Conservation (phyloP, 2,888 invertebrate genomes). For the Thyatira batis region DNA sequence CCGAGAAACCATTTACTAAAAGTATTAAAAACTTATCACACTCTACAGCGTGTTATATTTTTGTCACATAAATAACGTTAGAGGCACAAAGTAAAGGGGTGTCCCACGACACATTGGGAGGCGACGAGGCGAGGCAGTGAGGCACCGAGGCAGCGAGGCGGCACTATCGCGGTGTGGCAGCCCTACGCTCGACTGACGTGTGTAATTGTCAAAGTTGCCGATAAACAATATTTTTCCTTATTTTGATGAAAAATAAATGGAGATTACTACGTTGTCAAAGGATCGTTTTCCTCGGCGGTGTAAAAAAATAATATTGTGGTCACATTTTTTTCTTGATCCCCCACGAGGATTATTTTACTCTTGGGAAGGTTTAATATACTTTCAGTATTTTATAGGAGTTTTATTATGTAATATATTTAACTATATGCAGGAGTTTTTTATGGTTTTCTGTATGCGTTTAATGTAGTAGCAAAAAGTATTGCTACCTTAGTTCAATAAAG, state of each 20-base stretch:
- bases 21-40: background rate
- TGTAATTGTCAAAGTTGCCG: slow-evolving; percentile 27
- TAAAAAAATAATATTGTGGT: background rate
- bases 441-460: too few relatives aligned
- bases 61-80: slow-evolving; percentile 6
- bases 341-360: too few relatives aligned
- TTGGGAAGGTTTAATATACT: too few relatives aligned
- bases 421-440: too few relatives aligned
- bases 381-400: too few relatives aligned
- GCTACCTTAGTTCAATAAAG: too few relatives aligned
- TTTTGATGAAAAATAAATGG: background rate
- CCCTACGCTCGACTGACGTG: slow-evolving; percentile 31
- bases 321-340: background rate
- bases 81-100: slow-evolving; percentile 12
- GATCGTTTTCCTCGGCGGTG: background rate
- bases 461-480: too few relatives aligned
- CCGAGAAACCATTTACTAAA: background rate
- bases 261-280: background rate
- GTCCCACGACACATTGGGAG: slow-evolving; percentile 20
- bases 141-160: slow-evolving; percentile 37
- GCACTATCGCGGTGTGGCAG: slow-evolving; percentile 43
- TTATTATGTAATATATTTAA: too few relatives aligned
- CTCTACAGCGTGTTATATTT: slow-evolving; percentile 1
- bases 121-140: slow-evolving; percentile 29
- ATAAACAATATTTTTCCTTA: background rate